phyloP scores from a whole-genome alignment of 2,797 vertebrate species.

The Catharus ustulatus region DNA sequence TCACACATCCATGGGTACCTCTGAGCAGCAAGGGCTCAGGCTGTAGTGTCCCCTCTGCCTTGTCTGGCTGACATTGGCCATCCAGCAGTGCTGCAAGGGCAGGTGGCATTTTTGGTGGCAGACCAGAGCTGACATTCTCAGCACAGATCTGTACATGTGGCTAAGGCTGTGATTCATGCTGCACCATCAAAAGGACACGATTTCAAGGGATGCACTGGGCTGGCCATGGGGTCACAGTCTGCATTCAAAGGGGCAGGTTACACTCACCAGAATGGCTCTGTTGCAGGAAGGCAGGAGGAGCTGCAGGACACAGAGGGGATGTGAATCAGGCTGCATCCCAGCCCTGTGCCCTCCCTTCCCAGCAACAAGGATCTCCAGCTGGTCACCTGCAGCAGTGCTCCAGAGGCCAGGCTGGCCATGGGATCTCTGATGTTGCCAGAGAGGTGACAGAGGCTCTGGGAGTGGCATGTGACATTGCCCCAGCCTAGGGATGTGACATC shows the following conservation, averaged over 20 bases:
- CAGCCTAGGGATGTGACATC: fast-evolving
- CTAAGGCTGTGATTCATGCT: fast-evolving
- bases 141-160: background rate
- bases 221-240: background rate
- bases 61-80: background rate
- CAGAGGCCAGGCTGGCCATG: background rate
- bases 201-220: background rate
- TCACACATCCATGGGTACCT: fast-evolving
- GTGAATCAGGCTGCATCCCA: background rate
- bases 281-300: background rate
- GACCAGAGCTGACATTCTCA: background rate
- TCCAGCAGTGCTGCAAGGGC: background rate
- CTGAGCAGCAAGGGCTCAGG: background rate
- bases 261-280: background rate
- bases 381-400: background rate
- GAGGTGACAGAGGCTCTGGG: background rate
- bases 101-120: background rate
- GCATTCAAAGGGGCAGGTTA: background rate
- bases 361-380: background rate
- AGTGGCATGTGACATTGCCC: fast-evolving
- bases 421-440: background rate
- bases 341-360: background rate
- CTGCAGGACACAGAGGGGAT: background rate
- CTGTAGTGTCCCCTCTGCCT: background rate
- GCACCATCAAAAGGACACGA: fast-evolving